These are phyloP conservation scores for Drosophila kanapiae DNA, from an alignment of 1,140 invertebrate genomes.

Conservation along the genomic window DNA sequence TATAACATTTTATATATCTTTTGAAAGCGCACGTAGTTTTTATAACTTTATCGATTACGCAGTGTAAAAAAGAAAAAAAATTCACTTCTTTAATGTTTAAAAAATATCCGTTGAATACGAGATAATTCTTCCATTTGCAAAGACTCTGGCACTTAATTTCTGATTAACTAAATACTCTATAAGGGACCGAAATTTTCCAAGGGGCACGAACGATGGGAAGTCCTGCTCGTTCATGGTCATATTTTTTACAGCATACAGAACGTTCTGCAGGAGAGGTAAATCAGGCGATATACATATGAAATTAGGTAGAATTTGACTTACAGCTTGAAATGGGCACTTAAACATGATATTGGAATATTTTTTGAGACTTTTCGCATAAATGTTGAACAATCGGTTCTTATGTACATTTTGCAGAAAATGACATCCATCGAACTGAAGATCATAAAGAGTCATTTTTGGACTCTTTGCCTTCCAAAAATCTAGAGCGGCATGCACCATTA, in stretches of 20 bases:
- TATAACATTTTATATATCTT: no score
- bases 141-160: slow-evolving; percentile 16
- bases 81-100: background rate
- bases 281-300: no score
- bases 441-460: slow-evolving; percentile 35
- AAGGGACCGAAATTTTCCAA: slow-evolving; percentile 29
- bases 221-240: slow-evolving; percentile 44
- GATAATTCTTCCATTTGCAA: slow-evolving; percentile 7
- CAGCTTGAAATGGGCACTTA: slow-evolving; percentile 51
- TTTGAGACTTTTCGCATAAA: slow-evolving; percentile 29
- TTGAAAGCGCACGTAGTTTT: background rate
- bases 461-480: slow-evolving; percentile 42
- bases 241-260: slow-evolving; percentile 32
- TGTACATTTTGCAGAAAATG: slow-evolving; percentile 27
- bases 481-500: slow-evolving; percentile 22
- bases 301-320: slow-evolving; percentile 10
- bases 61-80: no score
- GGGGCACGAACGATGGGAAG: slow-evolving; percentile 43
- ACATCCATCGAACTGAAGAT: slow-evolving; percentile 34
- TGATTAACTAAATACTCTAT: slow-evolving; percentile 24
- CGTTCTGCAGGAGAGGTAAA: slow-evolving; percentile 13
- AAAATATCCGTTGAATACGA: background rate
- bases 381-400: slow-evolving; percentile 37
- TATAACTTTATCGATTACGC: background rate
- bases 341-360: slow-evolving; percentile 26